Evolutionary conservation across 2,888 invertebrate genomes (phyloP), one percentile per base, ranked within the genome.

Genomic region (Eutolmus rufibarbis): DNA sequence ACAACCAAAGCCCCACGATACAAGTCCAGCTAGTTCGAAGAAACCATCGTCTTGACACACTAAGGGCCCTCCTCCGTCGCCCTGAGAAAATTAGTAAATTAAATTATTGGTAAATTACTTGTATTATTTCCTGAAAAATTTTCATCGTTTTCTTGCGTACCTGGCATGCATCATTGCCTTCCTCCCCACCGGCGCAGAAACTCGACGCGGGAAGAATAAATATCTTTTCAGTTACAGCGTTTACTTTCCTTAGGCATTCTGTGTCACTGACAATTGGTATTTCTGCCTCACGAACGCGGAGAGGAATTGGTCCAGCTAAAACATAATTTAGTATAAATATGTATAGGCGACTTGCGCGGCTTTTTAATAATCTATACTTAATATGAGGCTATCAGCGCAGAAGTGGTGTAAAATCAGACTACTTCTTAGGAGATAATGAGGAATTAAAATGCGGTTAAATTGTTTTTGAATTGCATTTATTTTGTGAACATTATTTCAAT

Each of bases 1-100:
- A 92, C 98, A 98, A 89, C 97, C 97, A 91, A 97, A 97, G 90
- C 98, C 98, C 97, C 98, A 98, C 1, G 98, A 98, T 0, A 98
- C 98, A 14, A 99, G 94, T 0, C 98, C 98, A 74, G 97, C 98
- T 89, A 98, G 93, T 92, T 98, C 97, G 92, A 96, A 98, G 93
- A 97, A 97, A 0, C 97, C 98, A 91, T 97, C 97, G 90, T 97
- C 97, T 92, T 97, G 96, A 90, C 98, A 98, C 2, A 98, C 98
- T 87, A 98, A 93, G 0, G 98, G 98, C 37, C 98, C 98, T 57
- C 98, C 98, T 74, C 98, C 98, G 91, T 98, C 98, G 46, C 98
- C 98, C 96, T 97, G 91, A 1, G 91, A 16, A 34, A 7, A 34
- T 34, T 7, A 7, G 34, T 40, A 40, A 9, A 43, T 12, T 28